Conservation (phyloP, 2,888 invertebrate species). For the Lingula anatina region DNA sequence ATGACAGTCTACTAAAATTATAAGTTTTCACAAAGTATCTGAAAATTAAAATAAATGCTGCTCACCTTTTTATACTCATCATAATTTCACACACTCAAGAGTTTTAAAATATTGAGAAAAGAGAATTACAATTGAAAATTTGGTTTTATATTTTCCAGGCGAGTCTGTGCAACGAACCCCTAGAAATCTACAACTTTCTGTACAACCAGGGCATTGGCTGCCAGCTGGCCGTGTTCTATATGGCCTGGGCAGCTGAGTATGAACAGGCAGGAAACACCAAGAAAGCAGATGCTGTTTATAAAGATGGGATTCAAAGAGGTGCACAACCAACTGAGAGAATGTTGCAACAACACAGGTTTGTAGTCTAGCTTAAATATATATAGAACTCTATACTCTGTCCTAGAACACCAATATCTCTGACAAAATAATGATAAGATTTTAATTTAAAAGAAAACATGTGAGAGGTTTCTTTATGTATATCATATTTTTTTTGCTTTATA, state of each 20-base stretch:
- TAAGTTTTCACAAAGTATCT: background rate
- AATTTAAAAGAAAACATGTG: too few relatives aligned
- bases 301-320: slow-evolving; percentile 68
- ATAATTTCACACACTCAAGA: too few relatives aligned
- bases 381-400: too few relatives aligned
- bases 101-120: too few relatives aligned
- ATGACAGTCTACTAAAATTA: too few relatives aligned
- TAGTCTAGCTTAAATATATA: slow-evolving; percentile 4
- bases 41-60: background rate
- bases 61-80: background rate
- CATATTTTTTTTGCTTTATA: too few relatives aligned
- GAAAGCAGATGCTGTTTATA: slow-evolving; percentile 76
- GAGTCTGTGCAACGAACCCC: slow-evolving; percentile 50
- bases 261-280: slow-evolving; percentile 77
- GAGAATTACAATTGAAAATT: too few relatives aligned
- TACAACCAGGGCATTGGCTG: slow-evolving; percentile 74
- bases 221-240: slow-evolving; percentile 77
- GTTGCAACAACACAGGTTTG: slow-evolving; percentile 32
- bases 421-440: too few relatives aligned
- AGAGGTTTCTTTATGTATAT: too few relatives aligned
- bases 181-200: slow-evolving; percentile 69
- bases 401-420: too few relatives aligned
- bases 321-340: slow-evolving; percentile 74
- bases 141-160: too few relatives aligned
- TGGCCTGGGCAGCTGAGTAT: slow-evolving; percentile 83